Evolutionary conservation across 2,113 vertebrate species (phyloP).

Genomic region (Pithys albifrons): DNA sequence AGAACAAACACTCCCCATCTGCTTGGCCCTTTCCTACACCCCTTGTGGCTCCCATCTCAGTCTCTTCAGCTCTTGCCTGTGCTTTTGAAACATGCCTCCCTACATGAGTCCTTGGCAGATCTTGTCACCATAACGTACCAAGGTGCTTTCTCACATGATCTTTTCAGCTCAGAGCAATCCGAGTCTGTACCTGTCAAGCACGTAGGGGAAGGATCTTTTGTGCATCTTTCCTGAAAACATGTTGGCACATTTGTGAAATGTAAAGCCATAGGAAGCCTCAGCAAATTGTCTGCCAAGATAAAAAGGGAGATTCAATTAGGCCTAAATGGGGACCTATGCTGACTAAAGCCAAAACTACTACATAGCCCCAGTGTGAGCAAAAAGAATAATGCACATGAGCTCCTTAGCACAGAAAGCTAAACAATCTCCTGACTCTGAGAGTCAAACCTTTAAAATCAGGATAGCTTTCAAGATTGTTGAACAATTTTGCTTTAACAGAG

Average conservation of each 20-base stretch:
- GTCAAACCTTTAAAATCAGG: background rate
- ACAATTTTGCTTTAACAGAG: background rate
- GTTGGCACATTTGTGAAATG: background rate
- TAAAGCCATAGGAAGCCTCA: background rate
- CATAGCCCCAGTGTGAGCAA: background rate
- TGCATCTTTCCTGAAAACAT: background rate
- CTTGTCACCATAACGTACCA: background rate
- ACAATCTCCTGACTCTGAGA: background rate
- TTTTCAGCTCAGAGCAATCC: background rate
- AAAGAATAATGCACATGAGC: fast-evolving
- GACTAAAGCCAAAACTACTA: too few relatives aligned
- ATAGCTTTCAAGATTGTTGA: background rate
- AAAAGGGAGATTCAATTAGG: background rate
- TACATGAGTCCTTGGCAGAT: background rate
- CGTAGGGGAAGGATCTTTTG: background rate
- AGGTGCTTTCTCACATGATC: fast-evolving
- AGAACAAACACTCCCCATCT: background rate
- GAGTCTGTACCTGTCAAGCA: background rate
- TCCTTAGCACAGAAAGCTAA: background rate
- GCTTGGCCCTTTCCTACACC: background rate
- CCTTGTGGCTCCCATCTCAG: background rate
- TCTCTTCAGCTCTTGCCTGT: background rate
- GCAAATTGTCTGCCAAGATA: background rate
- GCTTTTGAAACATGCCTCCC: background rate
- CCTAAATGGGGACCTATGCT: too few relatives aligned